phyloP scores from a whole-genome alignment of 2,113 vertebrate species.

The Oncorhynchus kisutch region DNA sequence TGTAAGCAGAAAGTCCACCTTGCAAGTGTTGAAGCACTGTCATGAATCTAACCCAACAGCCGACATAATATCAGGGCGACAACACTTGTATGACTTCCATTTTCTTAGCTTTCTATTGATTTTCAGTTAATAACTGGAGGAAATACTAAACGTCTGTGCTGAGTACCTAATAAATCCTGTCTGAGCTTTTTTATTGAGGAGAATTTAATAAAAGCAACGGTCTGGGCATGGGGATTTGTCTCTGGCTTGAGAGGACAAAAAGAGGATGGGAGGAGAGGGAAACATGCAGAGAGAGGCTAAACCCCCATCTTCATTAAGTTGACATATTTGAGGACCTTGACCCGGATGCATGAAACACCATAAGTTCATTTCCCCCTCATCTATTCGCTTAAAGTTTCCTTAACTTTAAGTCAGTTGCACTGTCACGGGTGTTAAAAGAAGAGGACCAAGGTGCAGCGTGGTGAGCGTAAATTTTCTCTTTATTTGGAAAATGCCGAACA shows the following conservation, averaged over 20 bases:
- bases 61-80: conserved; percentile 99
- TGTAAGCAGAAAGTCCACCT: conserved; percentile 99
- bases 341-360: conserved; percentile 14
- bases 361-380: background rate
- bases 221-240: conserved; percentile 94
- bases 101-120: conserved; percentile 99
- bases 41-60: conserved; percentile 99
- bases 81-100: conserved; percentile 99
- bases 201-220: conserved; percentile 99
- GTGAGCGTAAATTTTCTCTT: too few relatives aligned
- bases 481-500: too few relatives aligned
- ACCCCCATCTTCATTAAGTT: conserved; percentile 59
- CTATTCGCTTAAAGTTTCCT: too few relatives aligned
- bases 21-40: conserved; percentile 85
- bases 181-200: conserved; percentile 99
- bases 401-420: too few relatives aligned
- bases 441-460: too few relatives aligned
- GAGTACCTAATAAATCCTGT: conserved; percentile 99
- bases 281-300: conserved; percentile 65
- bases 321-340: conserved; percentile 56
- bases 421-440: too few relatives aligned
- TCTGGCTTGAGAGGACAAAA: conserved; percentile 82
- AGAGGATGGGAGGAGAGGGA: conserved; percentile 51
- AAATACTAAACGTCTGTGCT: conserved; percentile 99
- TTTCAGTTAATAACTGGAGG: conserved; percentile 99